A percentile compares a stretch with the other conserved stretches of the same genome.
These are phyloP conservation scores for Chaetops frenatus DNA, from an alignment of 2,113 vertebrate species.

Conservation along the genomic window DNA sequence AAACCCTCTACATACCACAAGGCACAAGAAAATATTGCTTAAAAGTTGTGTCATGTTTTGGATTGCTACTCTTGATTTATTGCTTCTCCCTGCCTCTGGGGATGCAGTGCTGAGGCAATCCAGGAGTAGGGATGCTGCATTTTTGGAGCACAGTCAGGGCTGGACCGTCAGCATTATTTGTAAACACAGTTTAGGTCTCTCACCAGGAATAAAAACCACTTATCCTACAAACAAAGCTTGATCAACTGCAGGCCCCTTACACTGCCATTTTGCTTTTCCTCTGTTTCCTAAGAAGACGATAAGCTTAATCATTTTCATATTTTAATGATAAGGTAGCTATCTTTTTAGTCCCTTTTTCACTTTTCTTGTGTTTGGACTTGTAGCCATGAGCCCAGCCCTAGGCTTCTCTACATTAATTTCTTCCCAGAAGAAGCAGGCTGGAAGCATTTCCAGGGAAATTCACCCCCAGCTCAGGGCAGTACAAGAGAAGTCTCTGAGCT, in stretches of 20 bases:
- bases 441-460: not conserved
- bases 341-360: not conserved
- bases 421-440: not conserved
- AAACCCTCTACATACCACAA: constrained; percentile 27
- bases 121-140: constrained; percentile 33
- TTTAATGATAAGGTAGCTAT: not conserved
- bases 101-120: constrained; percentile 24
- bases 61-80: constrained; percentile 47
- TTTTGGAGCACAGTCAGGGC: constrained; percentile 14
- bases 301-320: constrained; percentile 24
- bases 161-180: constrained; percentile 41
- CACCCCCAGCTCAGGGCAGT: not conserved
- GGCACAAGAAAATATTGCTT: constrained; percentile 49
- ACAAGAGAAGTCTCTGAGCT: not conserved
- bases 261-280: not conserved
- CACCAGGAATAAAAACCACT: not conserved
- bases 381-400: not conserved
- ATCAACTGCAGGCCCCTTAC: not conserved
- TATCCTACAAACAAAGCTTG: not conserved
- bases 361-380: not conserved
- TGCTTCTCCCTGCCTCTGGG: constrained; percentile 35
- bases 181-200: constrained; percentile 31
- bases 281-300: not conserved
- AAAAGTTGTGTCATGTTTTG: constrained; percentile 58
- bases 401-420: not conserved